Conservation (phyloP, 2,113 vertebrate species). For the Hypanus sabinus region DNA sequence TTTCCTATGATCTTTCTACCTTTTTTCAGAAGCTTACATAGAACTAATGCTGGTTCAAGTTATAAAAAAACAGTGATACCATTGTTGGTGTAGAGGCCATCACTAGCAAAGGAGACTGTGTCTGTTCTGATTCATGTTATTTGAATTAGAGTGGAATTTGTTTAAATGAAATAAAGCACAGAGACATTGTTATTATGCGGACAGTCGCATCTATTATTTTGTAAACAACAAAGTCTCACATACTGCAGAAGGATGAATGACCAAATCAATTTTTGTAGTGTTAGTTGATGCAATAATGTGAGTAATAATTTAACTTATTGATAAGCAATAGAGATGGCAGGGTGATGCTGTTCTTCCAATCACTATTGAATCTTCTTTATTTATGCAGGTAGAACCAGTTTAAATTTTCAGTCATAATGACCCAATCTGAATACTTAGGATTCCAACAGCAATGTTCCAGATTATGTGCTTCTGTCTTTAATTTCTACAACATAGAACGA, state of each 20-base stretch:
- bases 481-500: too few relatives aligned
- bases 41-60: neutral
- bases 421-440: neutral
- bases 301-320: too few relatives aligned
- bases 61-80: neutral
- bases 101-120: neutral
- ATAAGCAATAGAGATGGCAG: neutral
- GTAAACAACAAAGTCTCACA: neutral
- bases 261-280: neutral
- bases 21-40: neutral
- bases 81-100: neutral
- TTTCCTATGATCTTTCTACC: neutral
- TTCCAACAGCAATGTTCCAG: neutral
- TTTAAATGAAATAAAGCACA: neutral
- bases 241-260: neutral
- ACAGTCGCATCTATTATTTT: neutral
- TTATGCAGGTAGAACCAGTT: neutral
- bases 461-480: neutral
- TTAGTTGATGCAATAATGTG: neutral
- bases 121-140: neutral
- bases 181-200: neutral
- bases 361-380: too few relatives aligned
- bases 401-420: neutral
- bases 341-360: neutral
- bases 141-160: neutral